A percentile compares a stretch with the other conserved stretches of the same genome.
These are phyloP conservation scores for Poecilia gillii DNA, from an alignment of 2,797 vertebrate genomes.

Conservation along the genomic window DNA sequence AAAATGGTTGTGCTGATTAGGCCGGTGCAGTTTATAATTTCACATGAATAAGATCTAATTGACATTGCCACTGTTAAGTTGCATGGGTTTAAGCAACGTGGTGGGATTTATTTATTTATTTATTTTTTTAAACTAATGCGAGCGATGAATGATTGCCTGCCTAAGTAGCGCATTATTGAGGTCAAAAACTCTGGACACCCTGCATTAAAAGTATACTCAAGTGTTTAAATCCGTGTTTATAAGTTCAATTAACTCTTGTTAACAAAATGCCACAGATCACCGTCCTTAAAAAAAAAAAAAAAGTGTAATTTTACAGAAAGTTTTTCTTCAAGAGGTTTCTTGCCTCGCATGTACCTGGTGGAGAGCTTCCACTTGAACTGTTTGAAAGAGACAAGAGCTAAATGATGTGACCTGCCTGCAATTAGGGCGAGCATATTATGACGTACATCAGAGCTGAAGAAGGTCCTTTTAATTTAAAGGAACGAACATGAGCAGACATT, in stretches of 20 bases:
- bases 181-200: slow-evolving; percentile 11
- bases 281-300: slow-evolving; percentile 32
- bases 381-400: slow-evolving; percentile 41
- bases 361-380: slow-evolving; percentile 44
- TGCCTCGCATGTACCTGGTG: slow-evolving; percentile 22
- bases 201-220: slow-evolving; percentile 14
- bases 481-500: slow-evolving; percentile 17
- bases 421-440: slow-evolving; percentile 42
- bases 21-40: slow-evolving; percentile 24
- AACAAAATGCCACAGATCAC: slow-evolving; percentile 18
- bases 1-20: slow-evolving; percentile 35
- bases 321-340: slow-evolving; percentile 42
- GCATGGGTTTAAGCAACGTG: slow-evolving; percentile 21
- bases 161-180: slow-evolving; percentile 18
- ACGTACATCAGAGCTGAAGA: slow-evolving; percentile 25
- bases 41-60: slow-evolving; percentile 39
- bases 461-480: slow-evolving; percentile 31
- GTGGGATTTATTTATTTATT: neutral
- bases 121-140: slow-evolving; percentile 4
- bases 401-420: slow-evolving; percentile 50
- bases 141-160: slow-evolving; percentile 31
- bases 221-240: slow-evolving; percentile 43
- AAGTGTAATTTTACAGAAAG: slow-evolving; percentile 27
- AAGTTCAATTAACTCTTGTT: slow-evolving; percentile 29
- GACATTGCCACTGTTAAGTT: slow-evolving; percentile 1